Percentiles rank a stretch among this genome's conserved stretches.
phyloP scores from a whole-genome alignment of 2,888 invertebrate species.

The Caprella mutica region DNA sequence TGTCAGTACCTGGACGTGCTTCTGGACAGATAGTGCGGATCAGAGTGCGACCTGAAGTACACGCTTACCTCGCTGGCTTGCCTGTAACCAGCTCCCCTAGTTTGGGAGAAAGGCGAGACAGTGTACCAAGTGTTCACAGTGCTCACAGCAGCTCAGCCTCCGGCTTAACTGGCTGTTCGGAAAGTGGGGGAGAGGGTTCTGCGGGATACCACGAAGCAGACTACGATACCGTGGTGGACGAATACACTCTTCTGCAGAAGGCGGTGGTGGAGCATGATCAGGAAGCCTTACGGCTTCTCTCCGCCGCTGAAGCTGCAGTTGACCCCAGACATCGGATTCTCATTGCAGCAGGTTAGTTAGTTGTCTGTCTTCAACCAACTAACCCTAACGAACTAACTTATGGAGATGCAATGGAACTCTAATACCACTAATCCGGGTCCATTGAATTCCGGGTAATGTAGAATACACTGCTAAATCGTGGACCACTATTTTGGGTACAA shows the following conservation, averaged over 20 bases:
- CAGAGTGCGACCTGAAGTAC: conserved; percentile 31
- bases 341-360: conserved; percentile 9
- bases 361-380: too few species aligned
- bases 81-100: conserved; percentile 19
- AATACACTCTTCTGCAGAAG: conserved; percentile 25
- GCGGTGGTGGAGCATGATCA: conserved; percentile 31
- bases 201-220: conserved; percentile 32
- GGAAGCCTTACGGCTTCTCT: conserved; percentile 21
- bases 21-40: conserved; percentile 30
- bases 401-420: too few species aligned
- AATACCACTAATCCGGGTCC: too few species aligned
- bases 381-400: too few species aligned
- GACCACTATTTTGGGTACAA: too few species aligned
- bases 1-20: conserved; percentile 24
- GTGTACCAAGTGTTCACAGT: conserved; percentile 18
- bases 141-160: conserved; percentile 27
- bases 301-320: conserved; percentile 25
- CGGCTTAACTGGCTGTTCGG: conserved; percentile 21
- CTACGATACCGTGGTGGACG: conserved; percentile 30
- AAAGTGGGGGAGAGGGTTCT: conserved; percentile 28
- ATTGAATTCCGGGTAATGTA: too few species aligned
- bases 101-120: conserved; percentile 21
- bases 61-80: conserved; percentile 29
- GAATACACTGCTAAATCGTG: too few species aligned
- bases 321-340: conserved; percentile 20